Conservation (phyloP, 2,888 invertebrate genomes). For the Nineta flava region DNA sequence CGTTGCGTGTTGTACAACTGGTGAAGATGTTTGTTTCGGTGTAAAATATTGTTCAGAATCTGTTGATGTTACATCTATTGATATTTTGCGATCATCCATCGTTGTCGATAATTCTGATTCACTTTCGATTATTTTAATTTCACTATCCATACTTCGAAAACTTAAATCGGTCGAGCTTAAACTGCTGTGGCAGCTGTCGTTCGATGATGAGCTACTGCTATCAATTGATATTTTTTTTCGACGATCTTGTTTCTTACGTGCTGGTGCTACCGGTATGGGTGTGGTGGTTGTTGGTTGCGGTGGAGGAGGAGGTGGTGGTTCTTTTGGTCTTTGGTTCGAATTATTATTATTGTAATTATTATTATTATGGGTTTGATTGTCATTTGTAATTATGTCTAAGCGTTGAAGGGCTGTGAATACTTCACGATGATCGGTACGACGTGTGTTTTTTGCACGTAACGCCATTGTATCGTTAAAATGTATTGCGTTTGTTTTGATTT, state of each 20-base stretch:
- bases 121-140: neutral
- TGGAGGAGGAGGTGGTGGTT: constrained; percentile 33
- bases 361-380: neutral
- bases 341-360: constrained; percentile 1
- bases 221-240: neutral
- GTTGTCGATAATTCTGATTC: neutral
- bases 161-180: neutral
- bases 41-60: neutral
- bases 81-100: neutral
- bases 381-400: constrained; percentile 18
- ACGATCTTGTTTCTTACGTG: constrained; percentile 1
- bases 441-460: constrained; percentile 43
- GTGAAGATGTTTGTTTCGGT: neutral
- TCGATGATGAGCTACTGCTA: neutral
- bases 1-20: neutral
- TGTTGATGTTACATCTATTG: neutral
- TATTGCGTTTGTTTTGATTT: constrained; percentile 23
- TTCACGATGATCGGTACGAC: constrained; percentile 43
- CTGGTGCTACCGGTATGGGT: constrained; percentile 16
- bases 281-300: constrained; percentile 32
- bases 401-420: constrained; percentile 32
- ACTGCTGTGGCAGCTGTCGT: neutral
- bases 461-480: constrained; percentile 74
- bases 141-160: neutral
- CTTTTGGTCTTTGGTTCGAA: constrained; percentile 23